Evolutionary conservation across 2,797 vertebrate species (phyloP), one percentile per base, ranked within the genome.

Genomic region (Molothrus ater): DNA sequence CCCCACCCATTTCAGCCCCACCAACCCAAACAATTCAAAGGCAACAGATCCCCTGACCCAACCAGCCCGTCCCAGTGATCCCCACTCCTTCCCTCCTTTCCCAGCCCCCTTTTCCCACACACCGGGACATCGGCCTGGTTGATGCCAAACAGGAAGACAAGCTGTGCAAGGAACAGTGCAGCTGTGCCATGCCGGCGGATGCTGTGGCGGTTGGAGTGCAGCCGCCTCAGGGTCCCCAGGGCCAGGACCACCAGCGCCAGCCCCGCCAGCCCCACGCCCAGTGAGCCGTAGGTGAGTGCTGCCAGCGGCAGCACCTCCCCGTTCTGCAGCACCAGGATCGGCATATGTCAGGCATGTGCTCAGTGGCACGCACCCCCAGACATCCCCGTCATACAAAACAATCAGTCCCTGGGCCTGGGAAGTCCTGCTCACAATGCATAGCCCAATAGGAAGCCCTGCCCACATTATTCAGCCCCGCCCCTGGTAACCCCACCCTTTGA

Each of bases 71-170:
- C 29, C 36, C 66, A 51, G 24, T 20, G 43, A 71, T 17, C 38
- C 14, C 29, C 47, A 10, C 20, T 34, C n/a, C 25, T 11, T 36
- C 50, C 45, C 31, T 43, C 36, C 40, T 60, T 73, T 66, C n/a
- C 29, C 40, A n/a, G 40, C 4, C 36, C 64, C 28, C 34, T 36
- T 36, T 25, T 22, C 36, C 50, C 71, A 61, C 86, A 6, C 70
- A 99, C 99, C 86, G 98, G 98, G 91, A 98, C 98, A 94, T 99
- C 99, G 0, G 99, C 98, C 96, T 99, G 99, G 97, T 99, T 99
- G 98, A 99, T 99, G 92, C 99, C 99, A 42, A 99, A 97, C 79
- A 99, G 98, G 97, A 99, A 99, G 97, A 99, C 96, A 64, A 99
- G 98, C 97, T 99, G 98, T 0, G 99, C 98, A 78, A 99, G 95